These are phyloP conservation scores for Nycticryphes semicollaris DNA, from an alignment of 2,113 vertebrate species.

Conservation along the genomic window DNA sequence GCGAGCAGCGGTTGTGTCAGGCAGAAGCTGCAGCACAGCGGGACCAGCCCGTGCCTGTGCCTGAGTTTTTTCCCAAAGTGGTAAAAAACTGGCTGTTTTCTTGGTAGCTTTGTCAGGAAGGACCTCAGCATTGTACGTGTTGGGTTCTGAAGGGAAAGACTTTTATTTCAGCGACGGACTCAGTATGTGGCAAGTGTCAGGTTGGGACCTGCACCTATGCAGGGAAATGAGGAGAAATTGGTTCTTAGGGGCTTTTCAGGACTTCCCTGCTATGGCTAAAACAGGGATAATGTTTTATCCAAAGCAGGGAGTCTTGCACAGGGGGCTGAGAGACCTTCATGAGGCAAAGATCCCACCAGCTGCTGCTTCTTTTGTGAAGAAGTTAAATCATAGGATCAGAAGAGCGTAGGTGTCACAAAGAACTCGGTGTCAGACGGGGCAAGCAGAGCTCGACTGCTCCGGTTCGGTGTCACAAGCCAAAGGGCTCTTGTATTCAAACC, in stretches of 20 bases:
- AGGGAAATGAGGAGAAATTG: background rate
- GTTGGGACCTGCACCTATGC: background rate
- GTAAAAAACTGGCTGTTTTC: fast-evolving
- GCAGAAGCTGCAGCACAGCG: background rate
- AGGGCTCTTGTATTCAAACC: too few species aligned
- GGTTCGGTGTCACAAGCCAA: background rate
- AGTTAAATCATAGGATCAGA: background rate
- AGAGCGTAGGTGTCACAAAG: fast-evolving
- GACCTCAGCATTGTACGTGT: fast-evolving
- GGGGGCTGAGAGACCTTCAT: background rate
- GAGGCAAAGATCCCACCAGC: background rate
- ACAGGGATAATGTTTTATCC: background rate
- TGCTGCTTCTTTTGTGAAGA: background rate
- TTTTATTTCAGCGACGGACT: background rate
- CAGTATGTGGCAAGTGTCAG: fast-evolving
- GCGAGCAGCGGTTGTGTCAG: fast-evolving
- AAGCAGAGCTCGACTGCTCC: fast-evolving
- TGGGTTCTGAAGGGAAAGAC: background rate
- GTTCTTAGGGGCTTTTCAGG: background rate
- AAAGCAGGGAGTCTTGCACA: background rate
- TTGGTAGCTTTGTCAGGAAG: background rate
- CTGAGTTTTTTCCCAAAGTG: background rate
- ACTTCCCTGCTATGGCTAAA: background rate
- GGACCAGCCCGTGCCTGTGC: background rate
- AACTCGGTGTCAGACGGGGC: fast-evolving